Percentiles rank a stretch among this genome's conserved stretches.
Evolutionary conservation across 2,797 vertebrate species (phyloP).

Genomic region (Chiropotes sagulatus): DNA sequence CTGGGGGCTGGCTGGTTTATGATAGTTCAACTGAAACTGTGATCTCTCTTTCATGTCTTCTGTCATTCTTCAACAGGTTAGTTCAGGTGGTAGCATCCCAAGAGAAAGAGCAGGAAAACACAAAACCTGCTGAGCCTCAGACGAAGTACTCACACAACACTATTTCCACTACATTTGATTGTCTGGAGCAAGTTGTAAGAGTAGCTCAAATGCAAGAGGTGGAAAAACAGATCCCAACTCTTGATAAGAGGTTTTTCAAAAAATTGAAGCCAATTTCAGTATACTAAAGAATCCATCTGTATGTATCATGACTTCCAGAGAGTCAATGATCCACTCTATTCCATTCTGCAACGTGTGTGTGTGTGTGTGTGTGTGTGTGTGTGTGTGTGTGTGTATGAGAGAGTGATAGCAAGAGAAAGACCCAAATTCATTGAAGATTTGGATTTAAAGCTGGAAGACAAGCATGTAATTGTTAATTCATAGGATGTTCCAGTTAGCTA

Average conservation of each 20-base stretch:
- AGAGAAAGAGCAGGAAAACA: background rate
- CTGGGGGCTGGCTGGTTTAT: background rate
- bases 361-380: too few species aligned
- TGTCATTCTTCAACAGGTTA: background rate
- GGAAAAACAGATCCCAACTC: background rate
- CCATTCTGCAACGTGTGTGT: background rate
- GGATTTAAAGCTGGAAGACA: background rate
- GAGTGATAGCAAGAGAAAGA: background rate
- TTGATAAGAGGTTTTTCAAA: background rate
- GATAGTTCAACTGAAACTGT: background rate
- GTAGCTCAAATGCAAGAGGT: background rate
- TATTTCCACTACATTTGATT: background rate
- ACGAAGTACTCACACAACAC: background rate
- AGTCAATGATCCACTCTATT: background rate
- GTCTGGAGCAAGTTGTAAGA: background rate
- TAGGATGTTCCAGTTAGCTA: background rate
- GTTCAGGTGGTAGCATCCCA: background rate
- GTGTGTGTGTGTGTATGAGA: too few species aligned
- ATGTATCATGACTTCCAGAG: background rate
- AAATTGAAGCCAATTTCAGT: background rate
- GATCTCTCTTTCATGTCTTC: background rate
- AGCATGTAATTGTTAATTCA: background rate
- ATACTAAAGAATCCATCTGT: background rate
- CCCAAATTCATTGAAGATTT: background rate
- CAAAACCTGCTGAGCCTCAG: background rate